These are phyloP conservation scores for Nephrotoma guestfalica DNA, from an alignment of 2,888 invertebrate genomes.

Conservation along the genomic window DNA sequence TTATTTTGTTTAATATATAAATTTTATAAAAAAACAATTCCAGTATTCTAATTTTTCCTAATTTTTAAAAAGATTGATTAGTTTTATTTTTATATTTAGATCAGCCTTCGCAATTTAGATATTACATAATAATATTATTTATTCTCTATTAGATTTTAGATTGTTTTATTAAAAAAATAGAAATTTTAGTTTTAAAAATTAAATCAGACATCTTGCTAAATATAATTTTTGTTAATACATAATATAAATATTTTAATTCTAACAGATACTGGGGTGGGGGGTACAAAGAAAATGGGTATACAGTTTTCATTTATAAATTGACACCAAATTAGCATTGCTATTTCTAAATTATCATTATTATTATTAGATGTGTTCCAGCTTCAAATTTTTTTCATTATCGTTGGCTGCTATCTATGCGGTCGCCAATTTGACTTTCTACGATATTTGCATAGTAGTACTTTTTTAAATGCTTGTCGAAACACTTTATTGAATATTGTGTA, in stretches of 20 bases:
- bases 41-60: not conserved
- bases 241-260: not conserved
- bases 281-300: not conserved
- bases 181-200: not conserved
- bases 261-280: not conserved
- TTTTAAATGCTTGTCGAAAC: conserved; percentile 81
- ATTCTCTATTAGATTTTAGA: not conserved
- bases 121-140: not conserved
- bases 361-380: not conserved
- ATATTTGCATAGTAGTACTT: conserved; percentile 66
- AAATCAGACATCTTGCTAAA: not conserved
- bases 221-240: not conserved
- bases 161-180: not conserved
- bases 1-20: not conserved
- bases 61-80: not conserved
- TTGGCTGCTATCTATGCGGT: conserved; percentile 35
- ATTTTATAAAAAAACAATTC: not conserved
- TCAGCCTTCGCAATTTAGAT: not conserved
- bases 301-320: not conserved
- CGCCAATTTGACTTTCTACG: conserved; percentile 34
- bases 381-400: not conserved
- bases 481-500: conserved; percentile 93
- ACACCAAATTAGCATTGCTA: not conserved
- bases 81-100: not conserved
- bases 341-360: not conserved